Percentiles rank a stretch among this genome's conserved stretches.
phyloP scores from a whole-genome alignment of 2,113 vertebrate genomes.

The Silurus asotus region DNA sequence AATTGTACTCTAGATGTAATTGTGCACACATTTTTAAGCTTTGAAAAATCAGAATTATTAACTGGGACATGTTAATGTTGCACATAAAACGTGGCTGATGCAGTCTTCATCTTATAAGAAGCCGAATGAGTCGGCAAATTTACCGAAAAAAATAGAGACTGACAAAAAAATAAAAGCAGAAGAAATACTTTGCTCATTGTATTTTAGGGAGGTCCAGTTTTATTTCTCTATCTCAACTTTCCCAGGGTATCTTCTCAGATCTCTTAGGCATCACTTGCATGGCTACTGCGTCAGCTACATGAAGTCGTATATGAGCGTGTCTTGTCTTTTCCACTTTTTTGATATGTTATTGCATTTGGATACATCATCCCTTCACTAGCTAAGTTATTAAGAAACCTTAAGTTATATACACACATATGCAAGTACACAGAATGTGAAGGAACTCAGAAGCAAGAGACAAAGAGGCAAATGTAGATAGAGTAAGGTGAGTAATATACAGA shows the following conservation, averaged over 20 bases:
- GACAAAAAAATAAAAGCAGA: neutral
- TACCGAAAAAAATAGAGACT: neutral
- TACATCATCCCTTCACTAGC: conserved; percentile 1
- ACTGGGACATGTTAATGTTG: neutral
- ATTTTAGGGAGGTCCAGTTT: neutral
- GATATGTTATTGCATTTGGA: conserved; percentile 7
- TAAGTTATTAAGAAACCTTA: neutral
- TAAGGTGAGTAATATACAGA: neutral
- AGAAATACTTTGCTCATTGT: neutral
- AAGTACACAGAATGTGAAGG: neutral
- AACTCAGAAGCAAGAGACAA: neutral
- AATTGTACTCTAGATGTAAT: neutral
- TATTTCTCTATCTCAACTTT: neutral
- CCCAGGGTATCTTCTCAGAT: conserved; percentile 21
- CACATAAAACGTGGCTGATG: neutral
- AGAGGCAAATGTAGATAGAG: neutral
- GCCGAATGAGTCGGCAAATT: neutral
- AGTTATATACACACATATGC: conserved; percentile 36
- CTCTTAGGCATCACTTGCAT: conserved; percentile 17
- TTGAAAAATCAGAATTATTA: neutral
- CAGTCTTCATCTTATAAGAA: neutral
- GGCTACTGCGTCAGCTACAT: conserved; percentile 32
- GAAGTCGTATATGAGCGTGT: conserved; percentile 19
- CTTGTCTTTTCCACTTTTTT: conserved; percentile 27
- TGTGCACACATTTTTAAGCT: neutral